These are phyloP conservation scores for Rhea americana DNA, from an alignment of 2,113 vertebrate genomes.

Conservation along the genomic window DNA sequence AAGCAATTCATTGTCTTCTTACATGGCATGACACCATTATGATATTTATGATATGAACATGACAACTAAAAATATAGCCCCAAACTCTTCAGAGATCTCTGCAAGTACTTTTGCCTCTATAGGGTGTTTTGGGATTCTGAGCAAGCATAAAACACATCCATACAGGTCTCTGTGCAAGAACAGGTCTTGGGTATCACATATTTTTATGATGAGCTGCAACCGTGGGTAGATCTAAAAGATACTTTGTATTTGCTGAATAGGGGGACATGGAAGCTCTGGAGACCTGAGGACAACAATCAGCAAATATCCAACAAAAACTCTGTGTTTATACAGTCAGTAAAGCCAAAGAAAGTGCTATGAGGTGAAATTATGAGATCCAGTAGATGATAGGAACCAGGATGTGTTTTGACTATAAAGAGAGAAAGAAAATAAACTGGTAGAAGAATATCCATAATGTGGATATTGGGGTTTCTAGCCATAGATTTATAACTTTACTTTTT, in stretches of 20 bases:
- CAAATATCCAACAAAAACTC: background rate
- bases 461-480: background rate
- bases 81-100: background rate
- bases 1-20: background rate
- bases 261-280: background rate
- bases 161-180: background rate
- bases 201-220: background rate
- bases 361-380: background rate
- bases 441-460: background rate
- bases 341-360: background rate
- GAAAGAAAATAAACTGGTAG: background rate
- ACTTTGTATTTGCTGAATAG: background rate
- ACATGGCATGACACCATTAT: background rate
- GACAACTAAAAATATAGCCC: background rate
- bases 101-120: background rate
- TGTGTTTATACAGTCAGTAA: background rate
- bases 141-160: background rate
- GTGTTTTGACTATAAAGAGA: background rate
- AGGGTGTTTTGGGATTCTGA: background rate
- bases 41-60: background rate
- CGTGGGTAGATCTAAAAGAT: background rate
- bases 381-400: background rate
- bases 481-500: background rate
- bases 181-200: background rate
- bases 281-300: background rate